Evolutionary conservation across 2,113 vertebrate species (phyloP), one percentile per base, ranked within the genome.

Genomic region (Pelusios castaneus): DNA sequence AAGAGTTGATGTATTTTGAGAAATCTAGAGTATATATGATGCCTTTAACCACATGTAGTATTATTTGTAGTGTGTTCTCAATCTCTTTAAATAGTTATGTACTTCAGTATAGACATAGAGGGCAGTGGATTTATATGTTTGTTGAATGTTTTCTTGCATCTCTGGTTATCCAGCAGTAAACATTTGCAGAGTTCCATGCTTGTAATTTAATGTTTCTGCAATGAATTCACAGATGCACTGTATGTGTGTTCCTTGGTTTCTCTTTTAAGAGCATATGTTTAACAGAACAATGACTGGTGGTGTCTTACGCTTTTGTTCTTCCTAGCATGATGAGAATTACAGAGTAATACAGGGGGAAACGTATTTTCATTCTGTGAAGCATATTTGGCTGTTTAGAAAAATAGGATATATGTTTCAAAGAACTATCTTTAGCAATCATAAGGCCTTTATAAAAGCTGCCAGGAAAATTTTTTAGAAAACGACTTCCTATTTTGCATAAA

Each of bases 401-500:
- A 95, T 82, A 54, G 84, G 85, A 87, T 96, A 84, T 90, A 51
- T 84, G 89, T 95, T 96, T 95, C 92, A 92, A 2, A 49, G 94
- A 83, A 73, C 93, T 93, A 88, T 78, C 90, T 95, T 96, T 95
- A 97, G 88, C 80, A 90, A 22, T 96, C 91, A 3, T 84, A 87
- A 94, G 52, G 52, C 75, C 63, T 96, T 94, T 92, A 85, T 56
- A 86, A 96, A 91, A 96, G 92, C 95, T 94, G 89, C 87, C 90
- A 91, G 91, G 88, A 89, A 96, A 92, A 93, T 94, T 81, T 92
- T 97, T 94, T 67, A 95, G 88, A 89, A 95, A 95, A 96, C 90
- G 0, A 95, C 96, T 96, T 93, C 91, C 96, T 79, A 84, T 97
- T 97, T 96, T 95, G 60, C 91, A 80, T 96, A 85, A 96, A 93